Evolutionary conservation across 2,888 invertebrate species (phyloP), one percentile per base, ranked within the genome.

Genomic region (Sesia apiformis): DNA sequence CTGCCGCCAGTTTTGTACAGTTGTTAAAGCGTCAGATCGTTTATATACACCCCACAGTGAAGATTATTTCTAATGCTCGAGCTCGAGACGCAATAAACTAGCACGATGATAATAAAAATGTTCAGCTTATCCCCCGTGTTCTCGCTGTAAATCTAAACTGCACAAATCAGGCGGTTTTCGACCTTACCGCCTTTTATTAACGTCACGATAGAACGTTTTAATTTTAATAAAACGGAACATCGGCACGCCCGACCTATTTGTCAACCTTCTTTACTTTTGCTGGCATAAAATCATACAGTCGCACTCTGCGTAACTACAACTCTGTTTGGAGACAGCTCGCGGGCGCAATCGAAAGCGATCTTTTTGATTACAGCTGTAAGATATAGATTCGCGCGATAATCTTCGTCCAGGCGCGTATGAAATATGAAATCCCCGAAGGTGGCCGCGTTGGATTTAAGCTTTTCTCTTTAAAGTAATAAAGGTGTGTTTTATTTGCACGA

Each of bases 261-360:
- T 88, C 88, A 89, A 87, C 87, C 88, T 84, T 87, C 87, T 85
- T 88, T 87, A 87, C 87, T 84, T 84, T 84, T 81, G 81, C 82
- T 82, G 83, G 83, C 82, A 81, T 79, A 74, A 84, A 88, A 87
- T 87, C 87, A 87, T 86, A 87, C 81, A 82, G 81, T 81, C 78
- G 72, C 81, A 84, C 77, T 82, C 74, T 65, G 70, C 74, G 76
- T 74, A 74, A 80, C 81, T 78, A 77, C 75, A 69, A 70, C 72
- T 70, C 71, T 65, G 74, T 69, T 69, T 63, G 64, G 60, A 63
- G 69, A 62, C 62, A 60, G 54, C 57, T 56, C 60, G 60, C 55
- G 58, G 59, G 62, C 65, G 66, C 76, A 74, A 76, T 78, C 76
- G 70, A 85, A 85, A 84, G 70, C 70, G 72, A 74, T 72, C 85